Base-by-base conservation (phyloP, 2,888 invertebrate species). In the Trachelus stipa region DNA sequence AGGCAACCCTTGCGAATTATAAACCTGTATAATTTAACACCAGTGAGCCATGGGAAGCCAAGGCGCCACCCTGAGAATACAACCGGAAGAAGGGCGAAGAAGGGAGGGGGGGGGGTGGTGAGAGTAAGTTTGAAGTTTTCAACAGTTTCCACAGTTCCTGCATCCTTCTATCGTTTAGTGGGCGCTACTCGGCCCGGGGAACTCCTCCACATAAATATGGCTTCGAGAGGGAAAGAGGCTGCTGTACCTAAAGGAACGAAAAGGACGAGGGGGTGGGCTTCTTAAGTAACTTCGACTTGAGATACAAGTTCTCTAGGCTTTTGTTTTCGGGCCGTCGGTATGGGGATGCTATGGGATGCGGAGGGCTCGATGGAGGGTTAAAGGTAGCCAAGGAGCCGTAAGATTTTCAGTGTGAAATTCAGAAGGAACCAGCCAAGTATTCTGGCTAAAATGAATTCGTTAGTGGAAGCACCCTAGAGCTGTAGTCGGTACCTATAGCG, bases 11-110 rank as follows among this genome's bases (percentile, higher is more conserved):
- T 35, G 86, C 88, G 87, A 90, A 91, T 91, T 91, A 90, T 88
- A 90, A 90, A 89, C 89, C 87, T 90, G 91, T 91, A 90, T 91
- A 91, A 91, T 91, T 91, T 89, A 91, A 90, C 90, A 90, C 90
- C 90, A 56, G 56, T 56, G 56, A 56, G 56, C 56, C 56, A 15
- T 56, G 56, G 6, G 56, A 23, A 56, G 56, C 56, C 56, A 23
- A 56, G 56, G 56, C 56, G 56, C 56, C 23, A 56, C 56, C 9
- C 56, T 56, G 75, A 77, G 23, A 23, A 74, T 35, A 56, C 33
- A 77, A 77, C 69, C 76, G 40, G 76, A 77, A 76, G 78, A 79
- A 73, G 76, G 75, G 80, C 73, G 78, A 79, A 81, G 79, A 31
- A 31, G 75, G 79, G 75, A 79, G 78, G 76, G 79, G 79, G 77